Evolutionary conservation across 2,797 vertebrate genomes (phyloP).

Genomic region (Myotis myotis): DNA sequence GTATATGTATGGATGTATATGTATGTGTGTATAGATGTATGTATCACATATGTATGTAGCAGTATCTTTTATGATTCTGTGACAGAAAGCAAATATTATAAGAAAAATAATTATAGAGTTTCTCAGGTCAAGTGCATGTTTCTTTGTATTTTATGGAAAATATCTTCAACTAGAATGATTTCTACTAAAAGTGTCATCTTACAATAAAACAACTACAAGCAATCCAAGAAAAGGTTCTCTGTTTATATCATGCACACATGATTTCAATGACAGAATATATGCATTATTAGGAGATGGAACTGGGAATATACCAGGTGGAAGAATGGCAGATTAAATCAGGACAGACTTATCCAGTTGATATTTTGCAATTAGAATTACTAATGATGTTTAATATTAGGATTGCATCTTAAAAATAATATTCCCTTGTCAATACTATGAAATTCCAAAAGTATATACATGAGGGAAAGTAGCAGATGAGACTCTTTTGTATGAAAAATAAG

Average conservation of each 20-base stretch:
- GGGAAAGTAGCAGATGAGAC: neutral
- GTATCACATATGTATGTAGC: neutral
- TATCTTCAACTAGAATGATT: neutral
- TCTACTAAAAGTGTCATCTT: neutral
- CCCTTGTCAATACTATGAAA: neutral
- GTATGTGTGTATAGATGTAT: neutral
- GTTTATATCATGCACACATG: neutral
- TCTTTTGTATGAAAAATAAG: neutral
- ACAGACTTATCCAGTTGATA: neutral
- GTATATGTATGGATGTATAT: neutral
- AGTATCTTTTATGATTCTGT: neutral
- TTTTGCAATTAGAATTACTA: neutral
- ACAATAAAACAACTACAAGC: neutral
- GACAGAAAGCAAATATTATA: neutral
- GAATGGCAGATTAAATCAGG: neutral
- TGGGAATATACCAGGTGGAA: neutral
- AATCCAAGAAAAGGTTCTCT: neutral
- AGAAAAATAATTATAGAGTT: neutral
- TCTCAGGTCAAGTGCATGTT: neutral
- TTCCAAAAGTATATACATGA: neutral
- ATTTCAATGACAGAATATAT: neutral
- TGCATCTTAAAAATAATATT: neutral
- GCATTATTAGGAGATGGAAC: neutral
- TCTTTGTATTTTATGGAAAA: slow-evolving; percentile 33
- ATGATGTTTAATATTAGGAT: neutral